Evolutionary conservation across 2,797 vertebrate genomes (phyloP).

Genomic region (Eospalax fontanierii): DNA sequence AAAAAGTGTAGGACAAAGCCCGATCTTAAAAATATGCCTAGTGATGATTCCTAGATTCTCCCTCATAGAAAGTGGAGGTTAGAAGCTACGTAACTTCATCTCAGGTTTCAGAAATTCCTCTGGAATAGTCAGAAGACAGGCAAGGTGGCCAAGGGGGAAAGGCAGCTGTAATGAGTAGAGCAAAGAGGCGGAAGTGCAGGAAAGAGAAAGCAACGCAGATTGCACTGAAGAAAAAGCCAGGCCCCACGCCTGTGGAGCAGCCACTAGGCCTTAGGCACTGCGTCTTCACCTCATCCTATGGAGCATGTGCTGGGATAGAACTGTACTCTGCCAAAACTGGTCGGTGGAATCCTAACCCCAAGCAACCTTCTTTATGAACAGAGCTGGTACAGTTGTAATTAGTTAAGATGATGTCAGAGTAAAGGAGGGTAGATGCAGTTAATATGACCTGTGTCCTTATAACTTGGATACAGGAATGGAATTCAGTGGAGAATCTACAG

Average conservation of each 20-base stretch:
- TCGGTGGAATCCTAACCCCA: not conserved
- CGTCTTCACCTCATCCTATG: not conserved
- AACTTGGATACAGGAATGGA: too few species aligned
- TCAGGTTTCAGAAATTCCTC: not conserved
- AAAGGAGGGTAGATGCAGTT: not conserved
- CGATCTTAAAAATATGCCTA: conserved; percentile 1
- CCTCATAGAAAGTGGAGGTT: not conserved
- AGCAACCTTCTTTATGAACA: not conserved
- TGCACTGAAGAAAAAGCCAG: not conserved
- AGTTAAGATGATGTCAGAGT: conserved; percentile 6
- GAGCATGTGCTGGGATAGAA: not conserved
- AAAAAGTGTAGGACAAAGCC: not conserved
- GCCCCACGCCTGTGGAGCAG: not conserved
- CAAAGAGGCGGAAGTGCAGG: not conserved
- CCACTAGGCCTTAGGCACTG: not conserved
- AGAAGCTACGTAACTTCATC: not conserved
- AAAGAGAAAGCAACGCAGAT: not conserved
- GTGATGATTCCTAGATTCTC: not conserved
- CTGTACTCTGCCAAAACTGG: not conserved
- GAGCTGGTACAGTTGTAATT: not conserved
- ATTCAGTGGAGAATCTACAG: not conserved
- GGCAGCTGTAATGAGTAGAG: not conserved
- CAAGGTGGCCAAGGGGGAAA: not conserved
- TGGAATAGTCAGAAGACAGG: not conserved
- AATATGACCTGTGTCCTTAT: not conserved